Base-by-base conservation (phyloP, 2,888 invertebrate genomes). In the Cryptops parisi region DNA sequence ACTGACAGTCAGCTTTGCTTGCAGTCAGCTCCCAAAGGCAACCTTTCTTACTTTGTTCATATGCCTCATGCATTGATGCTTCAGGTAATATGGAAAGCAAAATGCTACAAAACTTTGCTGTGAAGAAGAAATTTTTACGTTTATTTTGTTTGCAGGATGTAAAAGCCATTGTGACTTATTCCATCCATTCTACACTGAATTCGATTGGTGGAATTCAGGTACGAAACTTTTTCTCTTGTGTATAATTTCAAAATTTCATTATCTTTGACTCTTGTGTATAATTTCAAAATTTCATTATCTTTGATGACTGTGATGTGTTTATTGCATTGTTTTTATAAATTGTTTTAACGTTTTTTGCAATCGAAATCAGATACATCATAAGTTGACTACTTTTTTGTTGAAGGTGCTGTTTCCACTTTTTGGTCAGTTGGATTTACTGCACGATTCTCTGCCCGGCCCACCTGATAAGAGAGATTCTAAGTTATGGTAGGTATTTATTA, bases 11-110 rank as follows among this genome's bases (percentile, higher is more conserved):
- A 98, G 74, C 78, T 99, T 59, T 97, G 97, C 74, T 79, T 98
- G 61, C 96, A 97, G 74, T 94, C 94, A 47, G 91, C 96, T 62
- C 96, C 97, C 54, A 97, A 96, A 74, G 91, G 91, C 67, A 96
- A 94, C 72, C 79, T 85, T 64, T 89, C 93, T 60, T 94, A 89
- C 76, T 99, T 98, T 77, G 93, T 97, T 66, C 98, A 98, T 75
- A 93, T 94, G 60, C 97, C 98, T 52, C 98, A 99, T 73, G 97
- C 97, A 60, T 81, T 98, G 64, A 98, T 98, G 97, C 79, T 94
- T 64, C 89, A 90, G 83, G 88, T 88, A 73, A 6, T 24, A 21
- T 47, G 5, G 6, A 47, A n/a, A 47, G 5, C 25, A n/a, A 23
- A 23, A 9, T 5, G 6, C 23, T 25, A 40, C 25, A 17, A 44